These are phyloP conservation scores for Drosophila serrata DNA, from an alignment of 1,140 invertebrate genomes.

Conservation along the genomic window DNA sequence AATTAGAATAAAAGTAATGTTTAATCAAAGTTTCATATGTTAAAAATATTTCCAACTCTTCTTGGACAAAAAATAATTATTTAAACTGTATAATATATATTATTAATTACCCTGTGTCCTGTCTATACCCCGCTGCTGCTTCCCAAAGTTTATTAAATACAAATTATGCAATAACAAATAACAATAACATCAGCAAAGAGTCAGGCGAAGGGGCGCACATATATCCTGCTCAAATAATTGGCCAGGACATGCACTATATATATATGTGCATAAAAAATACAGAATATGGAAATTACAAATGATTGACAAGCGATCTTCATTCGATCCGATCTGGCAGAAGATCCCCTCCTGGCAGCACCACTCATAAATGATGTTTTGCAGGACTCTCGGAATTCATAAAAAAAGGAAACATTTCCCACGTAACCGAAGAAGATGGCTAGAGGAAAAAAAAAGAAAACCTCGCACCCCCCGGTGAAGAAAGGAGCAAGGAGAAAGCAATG, in stretches of 20 bases:
- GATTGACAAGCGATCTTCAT: conserved; percentile 77
- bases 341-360: conserved; percentile 38
- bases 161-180: conserved; percentile 54
- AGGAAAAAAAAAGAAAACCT: conserved; percentile 25
- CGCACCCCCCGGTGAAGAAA: conserved; percentile 39
- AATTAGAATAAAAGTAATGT: too few species aligned
- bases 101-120: not conserved
- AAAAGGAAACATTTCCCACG: conserved; percentile 72
- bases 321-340: conserved; percentile 34
- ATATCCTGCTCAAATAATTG: conserved; percentile 58
- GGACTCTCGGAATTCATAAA: conserved; percentile 20
- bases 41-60: too few species aligned
- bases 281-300: conserved; percentile 72
- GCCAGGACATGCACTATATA: conserved; percentile 32
- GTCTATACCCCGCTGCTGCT: not conserved
- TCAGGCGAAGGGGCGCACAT: conserved; percentile 19
- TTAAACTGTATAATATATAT: not conserved
- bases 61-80: not conserved
- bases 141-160: conserved; percentile 61
- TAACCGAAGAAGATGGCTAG: conserved; percentile 46
- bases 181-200: conserved; percentile 2
- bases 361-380: conserved; percentile 65
- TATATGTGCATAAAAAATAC: conserved; percentile 27
- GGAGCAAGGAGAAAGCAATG: conserved; percentile 51
- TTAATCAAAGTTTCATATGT: too few species aligned